Conservation (phyloP, 2,888 invertebrate genomes). For the Temnothorax ravouxi region DNA sequence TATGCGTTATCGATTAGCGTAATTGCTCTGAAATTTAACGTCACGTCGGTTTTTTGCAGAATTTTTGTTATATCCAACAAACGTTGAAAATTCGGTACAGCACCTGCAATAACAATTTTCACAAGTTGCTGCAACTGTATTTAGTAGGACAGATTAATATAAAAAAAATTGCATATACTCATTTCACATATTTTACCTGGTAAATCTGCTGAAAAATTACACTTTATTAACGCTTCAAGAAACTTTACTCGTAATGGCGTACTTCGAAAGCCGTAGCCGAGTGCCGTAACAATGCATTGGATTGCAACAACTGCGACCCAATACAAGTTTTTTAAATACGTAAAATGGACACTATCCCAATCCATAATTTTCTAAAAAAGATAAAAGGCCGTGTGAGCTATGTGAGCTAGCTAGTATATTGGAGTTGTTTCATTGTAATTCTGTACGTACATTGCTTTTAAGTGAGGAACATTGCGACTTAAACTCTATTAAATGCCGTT, state of each 20-base stretch:
- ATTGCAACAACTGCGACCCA: slow-evolving; percentile 88
- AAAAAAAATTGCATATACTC: background rate
- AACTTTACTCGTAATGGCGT: slow-evolving; percentile 89
- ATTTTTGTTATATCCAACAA: slow-evolving; percentile 88
- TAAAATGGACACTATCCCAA: slow-evolving; percentile 85
- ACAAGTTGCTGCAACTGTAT: background rate
- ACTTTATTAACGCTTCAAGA: slow-evolving; percentile 85
- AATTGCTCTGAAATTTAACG: slow-evolving; percentile 87
- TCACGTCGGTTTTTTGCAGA: slow-evolving; percentile 88
- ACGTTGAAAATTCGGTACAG: slow-evolving; percentile 86
- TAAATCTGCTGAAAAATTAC: slow-evolving; percentile 78
- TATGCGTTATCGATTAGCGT: slow-evolving; percentile 86
- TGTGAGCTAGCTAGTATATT: background rate
- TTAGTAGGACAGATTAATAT: background rate
- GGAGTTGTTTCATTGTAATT: background rate
- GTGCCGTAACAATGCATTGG: slow-evolving; percentile 88
- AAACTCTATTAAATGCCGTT: slow-evolving; percentile 85
- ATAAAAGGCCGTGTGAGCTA: background rate
- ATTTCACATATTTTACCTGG: slow-evolving; percentile 71
- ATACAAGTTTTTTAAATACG: slow-evolving; percentile 87
- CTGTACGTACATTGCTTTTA: slow-evolving; percentile 78
- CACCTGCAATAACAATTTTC: slow-evolving; percentile 81
- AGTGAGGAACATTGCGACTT: slow-evolving; percentile 79
- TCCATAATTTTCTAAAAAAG: slow-evolving; percentile 79
- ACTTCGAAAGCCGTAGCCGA: slow-evolving; percentile 89